Evolutionary conservation across 1,140 invertebrate genomes (phyloP), one percentile per base, ranked within the genome.

Genomic region (Drosophila dunni): DNA sequence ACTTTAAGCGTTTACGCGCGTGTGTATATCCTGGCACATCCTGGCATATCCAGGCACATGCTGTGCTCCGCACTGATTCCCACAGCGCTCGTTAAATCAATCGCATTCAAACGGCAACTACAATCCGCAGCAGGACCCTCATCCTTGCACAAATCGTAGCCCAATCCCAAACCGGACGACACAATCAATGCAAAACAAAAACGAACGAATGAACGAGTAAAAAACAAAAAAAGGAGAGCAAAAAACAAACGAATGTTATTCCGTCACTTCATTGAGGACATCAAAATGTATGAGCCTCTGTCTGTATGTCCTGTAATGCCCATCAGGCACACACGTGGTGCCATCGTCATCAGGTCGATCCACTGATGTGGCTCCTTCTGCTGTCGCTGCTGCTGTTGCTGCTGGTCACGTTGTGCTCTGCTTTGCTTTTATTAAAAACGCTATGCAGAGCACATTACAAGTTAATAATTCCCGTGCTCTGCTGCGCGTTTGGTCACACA

Each of bases 391-490:
- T 29, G 34, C 36, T 56, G 15, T 9, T 50, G 60, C 33, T 51
- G 17, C 57, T 75, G 84, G 84, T 89, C 84, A 88, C 84, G 84
- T 88, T 72, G 77, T 81, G 84, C 82, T 80, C 67, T 64, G 77
- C 71, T 74, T 62, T 74, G 72, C 73, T 86, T 86, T 89, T 89
- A 89, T 89, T 89, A 89, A 89, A 89, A 89, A 89, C 84, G 84
- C 84, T 84, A 89, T 89, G 84, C 84, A 89, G 83, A 83, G 84
- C 84, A 89, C 84, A 89, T 89, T 89, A 89, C 85, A 89, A 89
- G 84, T 89, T 89, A 89, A 89, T 89, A 89, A 89, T 88, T 88
- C 84, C 84, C 84, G 84, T 80, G 84, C 78, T 67, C 79, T 71
- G 71, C 46, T 67, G 75, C 50, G 34, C 48, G 46, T 61, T 61